Evolutionary conservation across 2,797 vertebrate species (phyloP).

Genomic region (Lophotriccus pileatus): DNA sequence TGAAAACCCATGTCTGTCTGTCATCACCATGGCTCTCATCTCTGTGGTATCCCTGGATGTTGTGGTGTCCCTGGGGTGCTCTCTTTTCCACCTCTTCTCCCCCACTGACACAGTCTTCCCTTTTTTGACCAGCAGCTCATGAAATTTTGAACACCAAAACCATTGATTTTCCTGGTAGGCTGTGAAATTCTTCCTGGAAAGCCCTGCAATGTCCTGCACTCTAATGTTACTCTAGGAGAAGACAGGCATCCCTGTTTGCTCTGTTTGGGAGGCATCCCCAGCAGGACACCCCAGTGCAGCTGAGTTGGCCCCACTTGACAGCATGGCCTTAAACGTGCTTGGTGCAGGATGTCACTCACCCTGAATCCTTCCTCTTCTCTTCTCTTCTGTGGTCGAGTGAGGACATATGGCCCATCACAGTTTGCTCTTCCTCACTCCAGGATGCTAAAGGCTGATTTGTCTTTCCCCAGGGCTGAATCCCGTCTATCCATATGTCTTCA

Average conservation of each 20-base stretch:
- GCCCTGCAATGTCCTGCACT: neutral
- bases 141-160: neutral
- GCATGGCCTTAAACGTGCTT: neutral
- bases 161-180: neutral
- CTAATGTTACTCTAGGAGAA: neutral
- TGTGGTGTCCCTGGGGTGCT: neutral
- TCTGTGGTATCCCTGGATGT: neutral
- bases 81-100: fast-evolving
- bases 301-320: neutral
- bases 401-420: neutral
- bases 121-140: neutral
- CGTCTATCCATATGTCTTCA: slow-evolving; percentile 54
- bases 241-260: fast-evolving
- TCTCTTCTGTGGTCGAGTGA: neutral
- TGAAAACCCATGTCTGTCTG: fast-evolving
- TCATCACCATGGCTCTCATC: neutral
- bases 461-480: slow-evolving; percentile 42
- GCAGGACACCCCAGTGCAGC: neutral
- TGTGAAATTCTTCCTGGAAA: neutral
- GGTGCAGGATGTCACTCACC: neutral
- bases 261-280: neutral
- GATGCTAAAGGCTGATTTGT: slow-evolving; percentile 34
- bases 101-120: fast-evolving
- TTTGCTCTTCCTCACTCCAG: slow-evolving; percentile 44
- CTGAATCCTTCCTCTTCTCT: neutral